Base-by-base conservation (phyloP, 2,797 vertebrate genomes). In the Parambassis ranga region DNA sequence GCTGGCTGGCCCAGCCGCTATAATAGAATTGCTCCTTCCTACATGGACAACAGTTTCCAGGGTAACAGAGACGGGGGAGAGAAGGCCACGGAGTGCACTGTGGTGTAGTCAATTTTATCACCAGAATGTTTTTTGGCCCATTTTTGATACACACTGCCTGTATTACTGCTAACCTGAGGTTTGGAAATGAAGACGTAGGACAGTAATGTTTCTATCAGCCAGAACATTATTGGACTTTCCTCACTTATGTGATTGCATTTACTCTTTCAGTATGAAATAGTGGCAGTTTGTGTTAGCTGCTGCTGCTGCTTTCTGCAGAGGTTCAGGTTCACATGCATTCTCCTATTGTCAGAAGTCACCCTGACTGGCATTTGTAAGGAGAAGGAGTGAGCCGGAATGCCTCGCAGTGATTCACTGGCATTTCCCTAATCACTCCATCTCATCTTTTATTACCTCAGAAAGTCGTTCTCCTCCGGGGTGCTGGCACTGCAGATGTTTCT, bases 1-100 rank as follows among this genome's bases (percentile, higher is more conserved):
- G 83, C 84, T 63, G 82, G 65, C 75, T 71, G 37, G 71, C 75
- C 66, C 67, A 35, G 68, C 68, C 14, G 20, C 75, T 78, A 58
- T 88, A 89, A 90, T 87, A 89, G 85, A 91, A 91, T 83, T 88
- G 87, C 88, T 90, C 81, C 87, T 85, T 89, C 85, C 84, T 87
- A 85, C 85, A 87, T 79, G 75, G 87, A 85, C 87, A 90, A 89
- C 90, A 86, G 91, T 93, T 93, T 92, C 92, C 91, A 92, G 85
- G 92, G 92, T 88, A 92, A 93, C 90, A 65, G 90, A 79, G 85
- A 83, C 72, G 28, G 65, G 69, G 75, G 64, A 73, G 81, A 70
- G 75, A 75, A 77, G 81, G 77, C 82, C 76, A 76, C 16, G 27
- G 80, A 87, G 83, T 70, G 75, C 77, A 68, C 62, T 24, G 77